Evolutionary conservation across 2,888 invertebrate species (phyloP).

Genomic region (Idaea dimidiata): DNA sequence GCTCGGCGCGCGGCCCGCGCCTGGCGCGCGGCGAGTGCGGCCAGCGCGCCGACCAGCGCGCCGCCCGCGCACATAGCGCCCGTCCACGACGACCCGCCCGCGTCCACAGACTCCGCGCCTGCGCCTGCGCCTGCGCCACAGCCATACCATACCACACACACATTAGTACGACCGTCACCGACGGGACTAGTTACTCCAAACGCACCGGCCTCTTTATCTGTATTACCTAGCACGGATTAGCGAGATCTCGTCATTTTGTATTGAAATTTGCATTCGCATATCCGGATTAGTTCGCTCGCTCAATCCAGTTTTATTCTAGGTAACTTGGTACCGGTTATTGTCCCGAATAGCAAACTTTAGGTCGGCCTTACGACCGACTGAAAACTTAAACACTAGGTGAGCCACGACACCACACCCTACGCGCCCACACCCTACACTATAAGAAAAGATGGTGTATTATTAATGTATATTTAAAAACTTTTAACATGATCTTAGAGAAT

Average conservation of each 20-base stretch:
- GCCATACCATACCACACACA: constrained; percentile 7
- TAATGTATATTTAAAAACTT: not conserved
- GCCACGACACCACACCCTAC: no score
- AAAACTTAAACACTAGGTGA: not conserved
- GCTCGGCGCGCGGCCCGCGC: constrained; percentile 18
- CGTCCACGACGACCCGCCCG: constrained; percentile 20
- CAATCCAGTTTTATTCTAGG: no score
- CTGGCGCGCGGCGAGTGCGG: constrained; percentile 20
- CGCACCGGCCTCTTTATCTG: no score
- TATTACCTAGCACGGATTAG: no score
- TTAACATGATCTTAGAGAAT: not conserved
- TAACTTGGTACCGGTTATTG: no score
- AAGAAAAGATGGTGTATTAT: not conserved
- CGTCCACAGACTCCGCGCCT: constrained; percentile 18
- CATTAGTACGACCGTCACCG: constrained; percentile 1
- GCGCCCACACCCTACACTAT: not conserved
- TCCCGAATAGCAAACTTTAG: no score
- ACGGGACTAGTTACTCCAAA: no score
- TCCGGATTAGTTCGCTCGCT: no score
- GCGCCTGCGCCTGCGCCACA: no score
- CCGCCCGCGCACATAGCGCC: constrained; percentile 23
- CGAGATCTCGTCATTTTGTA: no score
- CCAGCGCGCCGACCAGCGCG: constrained; percentile 18
- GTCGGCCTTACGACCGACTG: no score
- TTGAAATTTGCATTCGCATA: no score